These are phyloP conservation scores for Meriones unguiculatus DNA, from an alignment of 2,113 vertebrate genomes.

Conservation along the genomic window DNA sequence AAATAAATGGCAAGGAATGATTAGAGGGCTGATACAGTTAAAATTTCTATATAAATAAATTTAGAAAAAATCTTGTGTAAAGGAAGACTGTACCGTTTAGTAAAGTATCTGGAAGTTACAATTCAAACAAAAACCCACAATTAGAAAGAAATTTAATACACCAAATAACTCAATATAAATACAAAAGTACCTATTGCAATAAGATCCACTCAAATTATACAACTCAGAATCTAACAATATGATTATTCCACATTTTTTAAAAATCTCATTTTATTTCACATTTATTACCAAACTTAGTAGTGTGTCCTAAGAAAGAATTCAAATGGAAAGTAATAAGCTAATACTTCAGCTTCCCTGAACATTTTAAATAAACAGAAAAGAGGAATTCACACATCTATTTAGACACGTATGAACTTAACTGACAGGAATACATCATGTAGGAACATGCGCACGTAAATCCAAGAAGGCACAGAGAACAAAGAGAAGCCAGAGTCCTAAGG, in stretches of 20 bases:
- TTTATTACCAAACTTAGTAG: not conserved
- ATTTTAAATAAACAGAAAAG: not conserved
- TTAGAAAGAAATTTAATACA: not conserved
- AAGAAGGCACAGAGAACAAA: not conserved
- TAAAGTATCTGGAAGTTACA: not conserved
- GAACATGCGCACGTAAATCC: not conserved
- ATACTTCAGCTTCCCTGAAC: not conserved
- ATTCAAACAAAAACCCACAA: not conserved
- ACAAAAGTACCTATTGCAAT: not conserved
- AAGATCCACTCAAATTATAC: constrained; percentile 15
- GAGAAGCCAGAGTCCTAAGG: constrained; percentile 32
- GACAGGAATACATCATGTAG: not conserved
- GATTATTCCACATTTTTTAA: not conserved
- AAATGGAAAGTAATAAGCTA: not conserved
- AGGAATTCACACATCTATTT: not conserved
- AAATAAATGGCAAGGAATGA: not conserved
- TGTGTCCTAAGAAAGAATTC: not conserved
- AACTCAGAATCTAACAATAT: not conserved
- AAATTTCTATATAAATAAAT: constrained; percentile 31
- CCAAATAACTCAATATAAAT: not conserved
- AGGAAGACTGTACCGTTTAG: not conserved
- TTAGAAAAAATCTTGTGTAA: constrained; percentile 15
- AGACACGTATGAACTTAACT: not conserved
- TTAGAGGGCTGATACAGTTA: not conserved
- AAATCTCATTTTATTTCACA: not conserved